phyloP scores from a whole-genome alignment of 2,797 vertebrate genomes.

The Loriculus beryllinus region DNA sequence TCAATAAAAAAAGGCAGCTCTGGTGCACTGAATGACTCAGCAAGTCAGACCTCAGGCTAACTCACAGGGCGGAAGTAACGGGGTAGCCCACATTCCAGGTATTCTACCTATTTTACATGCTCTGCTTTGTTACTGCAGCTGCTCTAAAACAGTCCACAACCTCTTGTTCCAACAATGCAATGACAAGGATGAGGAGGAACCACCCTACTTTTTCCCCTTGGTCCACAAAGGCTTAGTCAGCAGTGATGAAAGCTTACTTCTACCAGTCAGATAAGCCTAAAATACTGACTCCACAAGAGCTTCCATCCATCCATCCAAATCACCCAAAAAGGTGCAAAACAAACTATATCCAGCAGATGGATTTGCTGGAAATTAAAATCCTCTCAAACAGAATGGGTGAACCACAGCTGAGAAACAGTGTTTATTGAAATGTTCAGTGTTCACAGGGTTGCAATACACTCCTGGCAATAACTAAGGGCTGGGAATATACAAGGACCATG shows the following conservation, averaged over 20 bases:
- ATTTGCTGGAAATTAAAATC: conserved; percentile 22
- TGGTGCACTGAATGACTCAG: not conserved
- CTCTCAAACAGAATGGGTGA: not conserved
- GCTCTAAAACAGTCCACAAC: not conserved
- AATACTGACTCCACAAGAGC: not conserved
- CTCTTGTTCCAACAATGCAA: not conserved
- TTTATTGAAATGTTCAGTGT: not conserved
- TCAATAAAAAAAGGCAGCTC: not conserved
- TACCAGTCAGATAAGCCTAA: not conserved
- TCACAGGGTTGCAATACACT: not conserved
- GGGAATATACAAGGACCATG: not conserved
- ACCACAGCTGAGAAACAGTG: not conserved
- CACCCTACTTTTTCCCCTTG: not conserved
- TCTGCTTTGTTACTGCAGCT: not conserved
- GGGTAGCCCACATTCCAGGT: not conserved
- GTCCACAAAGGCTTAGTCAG: not conserved
- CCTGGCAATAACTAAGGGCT: not conserved
- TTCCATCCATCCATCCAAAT: not conserved
- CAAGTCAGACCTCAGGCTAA: not conserved
- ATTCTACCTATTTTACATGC: not conserved
- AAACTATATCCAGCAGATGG: not conserved
- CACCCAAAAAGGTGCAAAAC: not conserved
- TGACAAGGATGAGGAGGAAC: fast-evolving
- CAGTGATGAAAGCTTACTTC: not conserved
- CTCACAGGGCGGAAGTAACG: not conserved